These are phyloP conservation scores for Oostethus manadensis DNA, from an alignment of 2,113 vertebrate species.

Conservation along the genomic window DNA sequence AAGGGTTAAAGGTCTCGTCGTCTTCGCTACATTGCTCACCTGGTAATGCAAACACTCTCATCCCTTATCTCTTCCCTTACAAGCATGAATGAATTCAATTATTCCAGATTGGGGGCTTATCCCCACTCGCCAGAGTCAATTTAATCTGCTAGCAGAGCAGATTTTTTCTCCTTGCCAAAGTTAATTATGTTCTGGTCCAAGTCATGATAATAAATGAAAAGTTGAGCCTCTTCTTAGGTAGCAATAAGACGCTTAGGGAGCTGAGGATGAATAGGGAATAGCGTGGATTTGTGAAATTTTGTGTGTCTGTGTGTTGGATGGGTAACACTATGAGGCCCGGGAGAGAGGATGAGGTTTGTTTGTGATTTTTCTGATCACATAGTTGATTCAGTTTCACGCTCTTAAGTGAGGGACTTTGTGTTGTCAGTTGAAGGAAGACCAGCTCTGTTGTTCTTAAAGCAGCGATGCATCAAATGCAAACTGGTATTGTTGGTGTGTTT, in stretches of 20 bases:
- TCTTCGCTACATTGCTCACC: neutral
- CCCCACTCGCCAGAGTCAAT: conserved; percentile 11
- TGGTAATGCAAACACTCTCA: neutral
- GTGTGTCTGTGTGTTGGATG: conserved; percentile 13
- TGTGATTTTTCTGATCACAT: conserved; percentile 37
- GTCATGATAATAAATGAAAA: conserved; percentile 19
- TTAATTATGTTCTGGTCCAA: conserved; percentile 36
- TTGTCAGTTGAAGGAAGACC: conserved; percentile 23
- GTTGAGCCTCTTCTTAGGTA: conserved; percentile 26
- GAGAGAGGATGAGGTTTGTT: conserved; percentile 36
- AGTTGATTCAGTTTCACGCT: conserved; percentile 19
- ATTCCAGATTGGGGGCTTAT: conserved; percentile 11
- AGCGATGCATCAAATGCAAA: neutral
- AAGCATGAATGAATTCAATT: conserved; percentile 31
- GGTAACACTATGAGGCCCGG: conserved; percentile 2
- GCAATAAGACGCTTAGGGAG: conserved; percentile 26
- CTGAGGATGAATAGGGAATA: conserved; percentile 11
- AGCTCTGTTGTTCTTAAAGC: conserved; percentile 20
- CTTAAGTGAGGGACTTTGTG: conserved; percentile 29
- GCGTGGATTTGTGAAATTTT: conserved; percentile 7
- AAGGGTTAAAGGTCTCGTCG: neutral
- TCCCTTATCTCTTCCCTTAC: neutral
- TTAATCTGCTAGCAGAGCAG: conserved; percentile 25
- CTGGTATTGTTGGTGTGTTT: neutral
- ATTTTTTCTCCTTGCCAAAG: conserved; percentile 5